Evolutionary conservation across 2,888 invertebrate genomes (phyloP).

Genomic region (Busseola fusca): DNA sequence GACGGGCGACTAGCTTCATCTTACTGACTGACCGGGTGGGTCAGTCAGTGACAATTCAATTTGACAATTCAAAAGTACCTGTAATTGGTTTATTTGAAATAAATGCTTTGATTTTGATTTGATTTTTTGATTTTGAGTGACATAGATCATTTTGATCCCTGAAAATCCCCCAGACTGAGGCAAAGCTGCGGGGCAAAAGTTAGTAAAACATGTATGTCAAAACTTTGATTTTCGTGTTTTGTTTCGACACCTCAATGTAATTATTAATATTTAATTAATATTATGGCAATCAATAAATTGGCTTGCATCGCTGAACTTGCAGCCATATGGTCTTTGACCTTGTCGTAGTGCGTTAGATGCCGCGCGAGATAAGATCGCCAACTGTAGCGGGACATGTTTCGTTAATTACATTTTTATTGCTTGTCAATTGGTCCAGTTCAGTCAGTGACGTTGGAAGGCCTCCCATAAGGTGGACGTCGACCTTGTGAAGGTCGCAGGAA

Average conservation of each 20-base stretch:
- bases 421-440: conserved; percentile 12
- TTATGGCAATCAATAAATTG: conserved; percentile 18
- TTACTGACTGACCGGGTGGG: too few relatives aligned
- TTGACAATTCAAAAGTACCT: too few relatives aligned
- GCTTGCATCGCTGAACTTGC: conserved; percentile 24
- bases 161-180: background rate
- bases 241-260: background rate
- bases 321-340: conserved; percentile 33
- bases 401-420: conserved; percentile 35
- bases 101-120: too few relatives aligned
- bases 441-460: background rate
- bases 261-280: background rate
- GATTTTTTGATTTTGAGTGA: background rate
- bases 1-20: too few relatives aligned
- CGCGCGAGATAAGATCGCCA: conserved; percentile 35
- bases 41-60: too few relatives aligned
- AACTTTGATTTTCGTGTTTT: background rate
- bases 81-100: too few relatives aligned
- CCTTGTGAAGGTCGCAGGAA: background rate
- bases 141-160: background rate
- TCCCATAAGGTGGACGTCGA: background rate
- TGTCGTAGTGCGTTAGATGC: conserved; percentile 27
- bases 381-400: conserved; percentile 33
- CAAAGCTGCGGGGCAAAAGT: background rate
- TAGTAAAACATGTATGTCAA: background rate